Evolutionary conservation across 2,113 vertebrate species (phyloP), one percentile per base, ranked within the genome.

Genomic region (Strigops habroptila): DNA sequence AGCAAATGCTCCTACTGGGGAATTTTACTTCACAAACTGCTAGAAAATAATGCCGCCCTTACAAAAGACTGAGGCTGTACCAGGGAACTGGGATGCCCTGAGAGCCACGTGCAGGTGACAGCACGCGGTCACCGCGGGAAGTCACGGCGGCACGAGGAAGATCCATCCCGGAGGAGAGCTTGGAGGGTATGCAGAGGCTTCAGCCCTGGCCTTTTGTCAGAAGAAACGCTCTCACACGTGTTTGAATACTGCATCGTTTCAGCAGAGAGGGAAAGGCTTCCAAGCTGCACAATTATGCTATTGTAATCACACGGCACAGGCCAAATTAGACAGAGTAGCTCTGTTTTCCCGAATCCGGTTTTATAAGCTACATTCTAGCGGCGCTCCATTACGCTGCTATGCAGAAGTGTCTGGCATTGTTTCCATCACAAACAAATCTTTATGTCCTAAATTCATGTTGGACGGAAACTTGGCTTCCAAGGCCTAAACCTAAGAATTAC

Each of bases 391-490:
- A 96, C 15, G 14, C 93, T 89, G 89, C 87, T 95, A 35, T 91
- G 92, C 92, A 95, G 92, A 97, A 97, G 96, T 94, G 89, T 96
- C 96, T 96, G 92, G 92, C 96, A 95, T 97, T 97, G 96, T 97
- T 97, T 97, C 92, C 83, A 86, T 78, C 94, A 96, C 95, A 97
- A 97, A 96, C 94, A 96, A 96, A 93, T 94, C 93, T 97, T 97
- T 97, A 96, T 97, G 85, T 94, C 83, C 93, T 94, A 94, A 94
- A 96, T 95, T 96, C 94, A 77, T 27, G 73, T 90, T 90, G 78
- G 94, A 96, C 46, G 5, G 91, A 97, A 96, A 97, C 89, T 96
- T 97, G 95, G 96, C 96, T 91, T 97, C 88, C 67, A 87, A 59
- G 53, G 70, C 63, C 86, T 70, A 94, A 95, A 95, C 67, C 94